Conservation (phyloP, 2,113 vertebrate species). For the Pimephales promelas region DNA sequence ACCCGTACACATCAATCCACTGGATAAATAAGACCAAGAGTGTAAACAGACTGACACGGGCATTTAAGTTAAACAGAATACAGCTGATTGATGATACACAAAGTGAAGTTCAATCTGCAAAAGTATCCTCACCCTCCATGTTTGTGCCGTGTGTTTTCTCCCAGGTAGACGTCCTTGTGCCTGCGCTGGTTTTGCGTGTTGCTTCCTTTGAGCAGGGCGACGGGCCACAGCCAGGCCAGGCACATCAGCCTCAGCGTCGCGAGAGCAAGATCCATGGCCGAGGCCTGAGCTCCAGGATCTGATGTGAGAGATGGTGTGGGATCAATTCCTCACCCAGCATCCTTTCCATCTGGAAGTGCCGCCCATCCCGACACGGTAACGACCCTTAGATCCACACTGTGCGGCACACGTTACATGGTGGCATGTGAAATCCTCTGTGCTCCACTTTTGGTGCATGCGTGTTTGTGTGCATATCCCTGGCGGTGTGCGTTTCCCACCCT, state of each 20-base stretch:
- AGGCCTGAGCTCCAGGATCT: conserved; percentile 49
- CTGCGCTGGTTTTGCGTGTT: conserved; percentile 68
- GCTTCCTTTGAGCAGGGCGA: conserved; percentile 69
- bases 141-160: conserved; percentile 67
- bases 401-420: not conserved
- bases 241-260: conserved; percentile 72
- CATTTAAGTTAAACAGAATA: not conserved
- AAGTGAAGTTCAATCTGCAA: not conserved
- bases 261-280: conserved; percentile 70
- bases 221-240: conserved; percentile 72
- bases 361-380: conserved; percentile 3
- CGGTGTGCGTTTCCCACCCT: not conserved
- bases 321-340: conserved; percentile 17
- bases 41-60: not conserved
- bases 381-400: conserved; percentile 8
- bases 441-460: not conserved
- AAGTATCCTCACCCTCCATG: conserved; percentile 71
- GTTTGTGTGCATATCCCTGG: not conserved
- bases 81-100: conserved; percentile 35
- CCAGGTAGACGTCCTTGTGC: conserved; percentile 70
- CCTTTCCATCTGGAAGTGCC: conserved; percentile 10
- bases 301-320: conserved; percentile 48
- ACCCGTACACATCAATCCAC: not conserved
- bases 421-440: not conserved
- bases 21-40: not conserved